These are phyloP conservation scores for Orthosia cruda DNA, from an alignment of 2,888 invertebrate genomes.

Conservation along the genomic window DNA sequence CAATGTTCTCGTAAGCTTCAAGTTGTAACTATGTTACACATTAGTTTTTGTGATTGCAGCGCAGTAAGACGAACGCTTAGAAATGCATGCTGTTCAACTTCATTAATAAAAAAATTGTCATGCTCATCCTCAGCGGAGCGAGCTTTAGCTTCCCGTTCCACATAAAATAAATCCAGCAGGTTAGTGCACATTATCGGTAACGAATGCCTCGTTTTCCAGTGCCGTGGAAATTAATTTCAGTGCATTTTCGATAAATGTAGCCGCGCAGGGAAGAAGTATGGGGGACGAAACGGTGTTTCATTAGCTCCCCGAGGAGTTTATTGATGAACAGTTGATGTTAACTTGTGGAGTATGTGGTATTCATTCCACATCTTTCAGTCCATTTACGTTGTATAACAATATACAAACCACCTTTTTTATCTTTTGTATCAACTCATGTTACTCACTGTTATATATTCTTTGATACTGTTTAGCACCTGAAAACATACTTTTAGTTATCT, in stretches of 20 bases:
- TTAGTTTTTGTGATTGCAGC: conserved; percentile 9
- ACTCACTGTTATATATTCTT: too few relatives aligned
- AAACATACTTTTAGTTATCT: too few relatives aligned
- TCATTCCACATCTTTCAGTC: too few relatives aligned
- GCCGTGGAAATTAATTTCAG: conserved; percentile 56
- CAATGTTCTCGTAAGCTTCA: neutral
- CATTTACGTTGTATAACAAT: too few relatives aligned
- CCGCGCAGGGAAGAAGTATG: conserved; percentile 45
- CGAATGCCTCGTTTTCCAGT: conserved; percentile 31
- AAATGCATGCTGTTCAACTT: conserved; percentile 44
- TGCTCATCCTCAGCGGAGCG: conserved; percentile 1
- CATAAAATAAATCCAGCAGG: conserved; percentile 29
- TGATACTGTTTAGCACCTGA: too few relatives aligned
- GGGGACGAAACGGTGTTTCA: conserved; percentile 42
- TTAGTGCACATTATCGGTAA: conserved; percentile 48
- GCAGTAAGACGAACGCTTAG: conserved; percentile 27
- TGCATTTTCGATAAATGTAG: conserved; percentile 59
- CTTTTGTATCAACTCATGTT: too few relatives aligned
- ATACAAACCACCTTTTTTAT: too few relatives aligned
- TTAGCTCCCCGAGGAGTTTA: conserved; percentile 48
- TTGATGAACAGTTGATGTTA: conserved; percentile 40
- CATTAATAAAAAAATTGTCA: conserved; percentile 48
- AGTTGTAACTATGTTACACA: neutral
- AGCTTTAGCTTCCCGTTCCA: conserved; percentile 17
- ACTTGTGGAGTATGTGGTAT: conserved; percentile 24